Percentiles rank a stretch among this genome's conserved stretches.
These are phyloP conservation scores for Ernsta delagoae DNA, from an alignment of 2,888 invertebrate genomes.

Conservation along the genomic window DNA sequence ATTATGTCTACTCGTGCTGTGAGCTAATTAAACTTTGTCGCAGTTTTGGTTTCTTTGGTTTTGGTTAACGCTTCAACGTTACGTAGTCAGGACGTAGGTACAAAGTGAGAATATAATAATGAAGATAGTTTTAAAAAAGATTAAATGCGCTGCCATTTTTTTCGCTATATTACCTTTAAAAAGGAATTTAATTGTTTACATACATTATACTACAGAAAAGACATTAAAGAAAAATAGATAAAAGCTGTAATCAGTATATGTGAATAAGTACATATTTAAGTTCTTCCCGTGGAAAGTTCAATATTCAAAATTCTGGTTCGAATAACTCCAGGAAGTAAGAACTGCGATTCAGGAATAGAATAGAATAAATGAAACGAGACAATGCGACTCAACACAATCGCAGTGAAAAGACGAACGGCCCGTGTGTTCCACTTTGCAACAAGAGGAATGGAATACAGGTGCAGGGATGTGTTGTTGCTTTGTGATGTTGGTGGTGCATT, in stretches of 20 bases:
- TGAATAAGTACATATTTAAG: too few species aligned
- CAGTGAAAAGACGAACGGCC: constrained; percentile 69
- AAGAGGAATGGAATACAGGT: constrained; percentile 74
- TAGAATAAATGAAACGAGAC: constrained; percentile 73
- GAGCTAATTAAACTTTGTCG: constrained; percentile 14
- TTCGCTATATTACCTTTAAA: too few species aligned
- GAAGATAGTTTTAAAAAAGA: too few species aligned
- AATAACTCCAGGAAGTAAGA: constrained; percentile 1
- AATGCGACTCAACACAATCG: constrained; percentile 74
- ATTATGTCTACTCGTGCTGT: too few species aligned
- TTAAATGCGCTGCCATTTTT: too few species aligned
- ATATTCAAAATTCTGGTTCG: not conserved
- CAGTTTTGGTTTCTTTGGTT: constrained; percentile 13
- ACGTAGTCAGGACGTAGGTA: not conserved
- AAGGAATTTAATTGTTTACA: too few species aligned
- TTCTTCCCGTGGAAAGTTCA: not conserved
- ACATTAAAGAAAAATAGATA: too few species aligned
- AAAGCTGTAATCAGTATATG: too few species aligned
- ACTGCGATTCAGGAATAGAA: constrained; percentile 43
- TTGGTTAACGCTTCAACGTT: constrained; percentile 13
- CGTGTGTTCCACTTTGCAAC: constrained; percentile 76
- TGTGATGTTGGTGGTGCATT: constrained; percentile 3
- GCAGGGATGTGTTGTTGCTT: constrained; percentile 42
- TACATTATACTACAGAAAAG: too few species aligned
- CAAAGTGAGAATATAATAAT: constrained; percentile 9